Evolutionary conservation across 2,113 vertebrate species (phyloP), one percentile per base, ranked within the genome.

Genomic region (Tetrao urogallus): DNA sequence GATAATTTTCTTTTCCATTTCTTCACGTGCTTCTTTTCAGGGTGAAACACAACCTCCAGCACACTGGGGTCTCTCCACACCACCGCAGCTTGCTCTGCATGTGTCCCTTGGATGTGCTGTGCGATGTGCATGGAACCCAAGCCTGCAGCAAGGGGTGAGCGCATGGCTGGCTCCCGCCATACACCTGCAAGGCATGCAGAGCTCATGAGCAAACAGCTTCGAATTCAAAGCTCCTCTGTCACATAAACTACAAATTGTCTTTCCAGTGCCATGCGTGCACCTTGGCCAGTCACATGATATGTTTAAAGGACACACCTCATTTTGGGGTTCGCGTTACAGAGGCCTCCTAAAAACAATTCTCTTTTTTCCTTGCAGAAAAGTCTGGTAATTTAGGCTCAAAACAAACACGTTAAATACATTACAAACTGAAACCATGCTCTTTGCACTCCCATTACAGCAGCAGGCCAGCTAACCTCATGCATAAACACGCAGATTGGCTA

Each of bases 341-440:
- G 69, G 48, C 11, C 32, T 27, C 56, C 48, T 63, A 77, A 65
- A 87, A 87, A 27, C 36, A 63, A 28, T 57, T 73, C 54, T 60
- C 22, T 50, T 57, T 28, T 57, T 65, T 38, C 74, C 17, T 25
- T 58, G 43, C 47, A 81, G 67, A 86, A 67, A 89, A 14, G 36
- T 45, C 69, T 89, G 70, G 85, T 60, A 71, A 91, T 91, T 92
- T 78, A 78, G 66, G 66, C 70, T 91, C 82, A 84, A 94, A 92
- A 91, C 88, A 94, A 96, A 87, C 76, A 87, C 77, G 77, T 78
- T 91, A 91, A 93, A 78, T 28, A 76, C 90, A 79, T 89, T 77
- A 74, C 88, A 91, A 66, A 84, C 70, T 82, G 73, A 94, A 82
- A 21, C 45, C 82, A 25, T 18, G 50, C 36, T 78, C 90, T 78